A percentile compares a stretch with the other conserved stretches of the same genome.
Conservation (phyloP, 2,113 vertebrate species). For the Dendrocopos noguchii region DNA sequence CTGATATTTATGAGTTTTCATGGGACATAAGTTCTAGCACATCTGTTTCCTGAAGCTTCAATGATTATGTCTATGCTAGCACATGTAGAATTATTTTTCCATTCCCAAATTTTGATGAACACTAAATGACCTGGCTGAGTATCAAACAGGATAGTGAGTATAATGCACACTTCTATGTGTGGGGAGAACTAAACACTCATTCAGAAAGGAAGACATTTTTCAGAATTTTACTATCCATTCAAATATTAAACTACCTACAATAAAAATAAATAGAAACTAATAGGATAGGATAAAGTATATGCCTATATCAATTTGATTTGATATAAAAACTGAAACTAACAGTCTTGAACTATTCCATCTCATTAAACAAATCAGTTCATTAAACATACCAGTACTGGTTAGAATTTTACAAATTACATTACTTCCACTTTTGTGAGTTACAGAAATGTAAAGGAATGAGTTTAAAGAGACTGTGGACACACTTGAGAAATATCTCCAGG, state of each 20-base stretch:
- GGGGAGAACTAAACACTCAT: neutral
- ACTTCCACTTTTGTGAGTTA: neutral
- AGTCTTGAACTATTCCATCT: neutral
- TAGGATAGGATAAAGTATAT: neutral
- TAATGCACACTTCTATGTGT: neutral
- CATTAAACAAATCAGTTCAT: constrained; percentile 1
- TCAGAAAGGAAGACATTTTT: neutral
- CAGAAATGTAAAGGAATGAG: neutral
- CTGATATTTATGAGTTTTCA: neutral
- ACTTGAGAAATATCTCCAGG: neutral
- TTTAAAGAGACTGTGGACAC: neutral
- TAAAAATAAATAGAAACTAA: neutral
- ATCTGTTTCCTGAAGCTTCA: neutral
- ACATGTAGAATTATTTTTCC: neutral
- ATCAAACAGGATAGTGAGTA: neutral
- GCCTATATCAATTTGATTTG: neutral
- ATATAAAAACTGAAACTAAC: neutral
- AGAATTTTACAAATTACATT: neutral
- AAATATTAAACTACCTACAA: neutral
- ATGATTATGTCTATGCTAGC: neutral
- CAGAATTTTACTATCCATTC: neutral
- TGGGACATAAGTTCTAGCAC: neutral
- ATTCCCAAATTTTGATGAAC: neutral
- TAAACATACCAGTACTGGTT: neutral
- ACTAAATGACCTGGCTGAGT: neutral